phyloP scores from a whole-genome alignment of 2,888 invertebrate species.

The Diabrotica balteata region DNA sequence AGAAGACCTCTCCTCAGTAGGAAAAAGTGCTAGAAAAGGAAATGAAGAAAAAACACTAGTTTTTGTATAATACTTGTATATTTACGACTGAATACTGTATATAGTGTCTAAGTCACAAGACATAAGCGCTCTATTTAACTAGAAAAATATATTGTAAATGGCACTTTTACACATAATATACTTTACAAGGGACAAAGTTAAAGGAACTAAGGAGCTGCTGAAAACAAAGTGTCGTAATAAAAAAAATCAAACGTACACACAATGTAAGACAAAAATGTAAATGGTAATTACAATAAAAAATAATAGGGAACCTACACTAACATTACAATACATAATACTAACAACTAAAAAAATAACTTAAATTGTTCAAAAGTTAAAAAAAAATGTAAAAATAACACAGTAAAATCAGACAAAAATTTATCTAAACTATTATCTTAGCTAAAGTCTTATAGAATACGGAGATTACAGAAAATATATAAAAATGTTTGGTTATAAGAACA shows the following conservation, averaged over 20 bases:
- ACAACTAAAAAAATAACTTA: slow-evolving; percentile 23
- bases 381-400: slow-evolving; percentile 41
- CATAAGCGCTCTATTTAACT: slow-evolving; percentile 62
- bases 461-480: slow-evolving; percentile 40
- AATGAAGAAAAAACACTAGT: slow-evolving; percentile 13
- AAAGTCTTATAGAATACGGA: slow-evolving; percentile 45
- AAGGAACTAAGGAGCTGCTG: slow-evolving; percentile 31
- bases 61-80: slow-evolving; percentile 59
- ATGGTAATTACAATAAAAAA: slow-evolving; percentile 20
- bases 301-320: slow-evolving; percentile 33
- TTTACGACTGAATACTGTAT: slow-evolving; percentile 62
- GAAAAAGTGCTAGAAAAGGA: no score
- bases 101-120: slow-evolving; percentile 62
- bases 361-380: slow-evolving; percentile 27
- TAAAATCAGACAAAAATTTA: slow-evolving; percentile 40
- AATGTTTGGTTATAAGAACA: slow-evolving; percentile 35
- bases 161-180: slow-evolving; percentile 60
- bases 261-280: not conserved
- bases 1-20: no score
- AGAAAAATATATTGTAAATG: slow-evolving; percentile 63
- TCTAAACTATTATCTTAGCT: slow-evolving; percentile 39
- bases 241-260: slow-evolving; percentile 37
- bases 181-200: slow-evolving; percentile 46
- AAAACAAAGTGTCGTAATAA: slow-evolving; percentile 30
- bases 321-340: slow-evolving; percentile 33